Evolutionary conservation across 2,113 vertebrate species (phyloP), one percentile per base, ranked within the genome.

Genomic region (Nycticebus coucang): DNA sequence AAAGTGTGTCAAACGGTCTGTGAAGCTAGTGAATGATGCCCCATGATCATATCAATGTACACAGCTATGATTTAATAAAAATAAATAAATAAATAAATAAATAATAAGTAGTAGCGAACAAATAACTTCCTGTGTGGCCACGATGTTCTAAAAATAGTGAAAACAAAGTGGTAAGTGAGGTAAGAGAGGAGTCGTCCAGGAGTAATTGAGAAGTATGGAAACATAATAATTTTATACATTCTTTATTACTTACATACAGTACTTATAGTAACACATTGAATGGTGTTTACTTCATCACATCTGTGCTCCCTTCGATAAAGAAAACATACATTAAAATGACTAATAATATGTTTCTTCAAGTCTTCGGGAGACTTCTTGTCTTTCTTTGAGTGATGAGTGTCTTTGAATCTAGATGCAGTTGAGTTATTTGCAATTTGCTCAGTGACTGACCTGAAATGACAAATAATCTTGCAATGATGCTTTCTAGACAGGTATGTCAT

Each of bases 401-500:
- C 14, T 89, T 41, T 62, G 28, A 93, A 24, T 60, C 86, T 55
- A 62, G 55, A 53, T 88, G 14, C 7, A 78, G 10, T 60, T 81
- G 37, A 94, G 13, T 72, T 10, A 18, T 64, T 93, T 85, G 59
- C 18, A 68, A 0, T 74, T 80, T 94, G 3, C 55, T 72, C 10
- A 50, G 0, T 84, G 82, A 22, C 41, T 84, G 4, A 62, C 4
- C 68, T 72, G 11, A n/a, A 77, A 90, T 62, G 7, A 85, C 45
- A 59, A 50, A 30, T 85, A 75, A 37, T 57, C 17, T 69, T 91
- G 8, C 9, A 17, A 24, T 75, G 17, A 37, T 94, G n/a, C 53
- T 80, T 82, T 97, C 80, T 93, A 99, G 99, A 99, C 98, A 99
- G 99, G 64, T 99, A 99, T 7, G 98, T 99, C 82, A 99, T 99